Percentiles rank a stretch among this genome's conserved stretches.
phyloP scores from a whole-genome alignment of 2,797 vertebrate species.

The Manis javanica region DNA sequence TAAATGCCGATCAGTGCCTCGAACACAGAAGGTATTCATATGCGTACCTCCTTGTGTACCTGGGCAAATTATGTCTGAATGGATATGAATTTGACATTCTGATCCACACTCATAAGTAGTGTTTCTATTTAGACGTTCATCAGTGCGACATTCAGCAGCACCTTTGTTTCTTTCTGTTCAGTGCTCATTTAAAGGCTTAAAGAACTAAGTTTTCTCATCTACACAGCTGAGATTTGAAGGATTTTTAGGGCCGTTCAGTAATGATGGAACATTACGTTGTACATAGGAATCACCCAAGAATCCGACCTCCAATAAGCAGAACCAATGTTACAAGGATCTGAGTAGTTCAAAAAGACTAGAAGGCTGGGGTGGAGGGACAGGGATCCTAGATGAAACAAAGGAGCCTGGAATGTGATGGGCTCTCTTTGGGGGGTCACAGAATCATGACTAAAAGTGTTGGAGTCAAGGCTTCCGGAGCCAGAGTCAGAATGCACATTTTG shows the following conservation, averaged over 20 bases:
- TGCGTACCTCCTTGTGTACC: neutral
- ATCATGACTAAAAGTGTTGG: neutral
- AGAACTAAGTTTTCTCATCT: neutral
- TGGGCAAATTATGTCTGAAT: neutral
- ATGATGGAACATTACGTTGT: neutral
- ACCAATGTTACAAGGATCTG: neutral
- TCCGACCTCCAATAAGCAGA: neutral
- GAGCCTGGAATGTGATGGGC: neutral
- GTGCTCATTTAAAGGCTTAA: conserved; percentile 9
- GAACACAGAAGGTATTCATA: neutral
- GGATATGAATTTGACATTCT: neutral
- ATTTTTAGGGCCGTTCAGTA: neutral
- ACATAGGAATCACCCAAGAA: neutral
- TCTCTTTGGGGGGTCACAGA: neutral
- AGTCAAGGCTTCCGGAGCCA: neutral
- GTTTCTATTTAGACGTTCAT: neutral
- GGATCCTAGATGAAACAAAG: neutral
- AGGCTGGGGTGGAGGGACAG: neutral
- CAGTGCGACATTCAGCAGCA: neutral
- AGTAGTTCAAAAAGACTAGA: neutral
- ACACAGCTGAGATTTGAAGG: neutral
- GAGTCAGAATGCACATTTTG: neutral
- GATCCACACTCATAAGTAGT: neutral
- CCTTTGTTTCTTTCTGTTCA: neutral
- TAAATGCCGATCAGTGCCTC: neutral